Conservation (phyloP, 2,113 vertebrate species). For the Centrocercus urophasianus region DNA sequence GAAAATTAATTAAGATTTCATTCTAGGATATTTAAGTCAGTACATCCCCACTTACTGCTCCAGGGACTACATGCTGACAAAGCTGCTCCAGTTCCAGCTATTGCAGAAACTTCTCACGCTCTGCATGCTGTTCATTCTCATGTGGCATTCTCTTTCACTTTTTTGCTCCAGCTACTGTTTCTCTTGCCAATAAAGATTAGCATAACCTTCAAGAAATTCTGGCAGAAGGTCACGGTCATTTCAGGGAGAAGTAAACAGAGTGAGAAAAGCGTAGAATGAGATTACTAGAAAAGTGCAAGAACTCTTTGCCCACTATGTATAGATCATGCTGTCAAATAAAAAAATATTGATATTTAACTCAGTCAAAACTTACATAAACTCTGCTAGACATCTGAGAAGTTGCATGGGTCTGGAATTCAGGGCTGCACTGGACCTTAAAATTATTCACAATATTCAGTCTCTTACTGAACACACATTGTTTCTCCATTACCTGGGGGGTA, state of each 20-base stretch:
- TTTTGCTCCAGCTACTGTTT: conserved; percentile 70
- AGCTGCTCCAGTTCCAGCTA: conserved; percentile 58
- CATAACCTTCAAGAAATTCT: conserved; percentile 72
- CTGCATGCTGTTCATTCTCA: conserved; percentile 66
- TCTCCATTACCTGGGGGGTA: background rate
- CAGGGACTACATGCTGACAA: conserved; percentile 44
- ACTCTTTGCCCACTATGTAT: background rate
- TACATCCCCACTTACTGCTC: conserved; percentile 12
- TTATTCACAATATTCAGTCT: background rate
- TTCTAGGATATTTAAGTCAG: background rate
- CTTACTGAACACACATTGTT: background rate
- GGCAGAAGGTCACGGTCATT: conserved; percentile 62
- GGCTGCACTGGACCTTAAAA: conserved; percentile 6
- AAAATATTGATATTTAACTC: conserved; percentile 17
- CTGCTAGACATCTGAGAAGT: conserved; percentile 12
- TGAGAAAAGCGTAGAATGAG: conserved; percentile 27
- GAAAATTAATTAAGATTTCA: conserved; percentile 9
- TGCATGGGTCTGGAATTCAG: conserved; percentile 3
- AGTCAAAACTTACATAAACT: conserved; percentile 28
- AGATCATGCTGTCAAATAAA: background rate
- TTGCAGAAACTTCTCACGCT: conserved; percentile 69
- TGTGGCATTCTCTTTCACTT: conserved; percentile 66
- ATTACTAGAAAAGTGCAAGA: conserved; percentile 33
- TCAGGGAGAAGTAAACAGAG: conserved; percentile 62
- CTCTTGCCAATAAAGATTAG: conserved; percentile 71